A percentile compares a stretch with the other conserved stretches of the same genome.
phyloP scores from a whole-genome alignment of 2,113 vertebrate genomes.

The Bombycilla garrulus region DNA sequence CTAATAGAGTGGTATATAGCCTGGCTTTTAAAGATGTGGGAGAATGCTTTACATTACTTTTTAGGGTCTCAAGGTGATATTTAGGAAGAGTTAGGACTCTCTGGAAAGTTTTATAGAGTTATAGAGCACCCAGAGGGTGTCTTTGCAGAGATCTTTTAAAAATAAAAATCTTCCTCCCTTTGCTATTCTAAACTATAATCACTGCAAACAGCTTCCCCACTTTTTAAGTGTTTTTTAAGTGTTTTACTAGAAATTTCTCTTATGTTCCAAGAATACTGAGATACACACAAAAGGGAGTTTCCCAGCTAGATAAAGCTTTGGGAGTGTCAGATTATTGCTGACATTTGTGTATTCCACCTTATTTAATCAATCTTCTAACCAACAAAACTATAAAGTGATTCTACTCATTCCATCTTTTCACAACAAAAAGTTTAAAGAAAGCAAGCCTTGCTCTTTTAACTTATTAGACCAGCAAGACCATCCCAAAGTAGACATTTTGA shows the following conservation, averaged over 20 bases:
- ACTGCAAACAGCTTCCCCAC: neutral
- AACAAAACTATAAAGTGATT: neutral
- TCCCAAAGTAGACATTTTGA: neutral
- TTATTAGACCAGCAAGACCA: neutral
- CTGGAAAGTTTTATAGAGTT: neutral
- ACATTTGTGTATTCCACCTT: neutral
- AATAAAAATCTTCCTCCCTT: neutral
- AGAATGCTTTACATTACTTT: neutral
- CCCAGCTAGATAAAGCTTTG: neutral
- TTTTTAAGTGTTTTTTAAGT: neutral
- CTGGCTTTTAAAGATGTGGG: neutral
- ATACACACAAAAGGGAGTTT: neutral
- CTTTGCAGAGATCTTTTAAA: neutral
- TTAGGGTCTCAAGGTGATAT: neutral
- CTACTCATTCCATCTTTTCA: neutral
- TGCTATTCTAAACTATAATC: neutral
- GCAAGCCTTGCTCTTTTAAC: neutral
- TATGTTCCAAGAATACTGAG: neutral
- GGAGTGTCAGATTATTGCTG: neutral
- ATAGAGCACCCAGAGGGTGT: neutral
- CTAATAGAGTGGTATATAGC: neutral
- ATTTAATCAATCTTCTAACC: neutral
- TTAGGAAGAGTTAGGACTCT: neutral
- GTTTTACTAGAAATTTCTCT: neutral
- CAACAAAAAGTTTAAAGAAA: neutral